Evolutionary conservation across 2,113 vertebrate genomes (phyloP), one percentile per base, ranked within the genome.

Genomic region (Brachypodius melanocephalos): DNA sequence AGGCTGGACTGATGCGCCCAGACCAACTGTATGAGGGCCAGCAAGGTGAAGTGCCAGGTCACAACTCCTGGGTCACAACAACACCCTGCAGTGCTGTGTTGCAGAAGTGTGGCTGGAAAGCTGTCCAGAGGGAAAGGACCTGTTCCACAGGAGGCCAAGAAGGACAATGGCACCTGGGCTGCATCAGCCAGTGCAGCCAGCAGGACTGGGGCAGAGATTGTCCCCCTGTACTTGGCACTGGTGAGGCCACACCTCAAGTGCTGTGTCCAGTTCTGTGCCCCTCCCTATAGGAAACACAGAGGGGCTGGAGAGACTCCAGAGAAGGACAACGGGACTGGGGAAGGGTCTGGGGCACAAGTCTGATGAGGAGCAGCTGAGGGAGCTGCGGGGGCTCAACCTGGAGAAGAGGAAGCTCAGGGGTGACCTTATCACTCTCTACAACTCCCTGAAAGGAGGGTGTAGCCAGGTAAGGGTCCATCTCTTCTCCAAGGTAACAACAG

Each of bases 261-360:
- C n/a, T 52, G n/a, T 34, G 54, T 21, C 3, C 5, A 40, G n/a
- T 15, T 54, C 52, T 75, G n/a, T 2, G 54, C 17, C n/a, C 1
- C 13, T 46, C 28, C 10, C 24, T 46, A 18, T 4, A 9, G 12
- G 20, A 61, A 21, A 40, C 46, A 18, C 1, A 6, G 46, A 75
- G 78, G 20, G 6, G 29, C 45, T 81, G n/a, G 16, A 52, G 38
- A 17, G 8, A 14, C 8, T 61, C 29, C 62, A 75, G 58, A 59
- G 52, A 38, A 24, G 45, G 46, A 2, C n/a, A 67, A 0, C 0
- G 0, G 29, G 29, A 20, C 46, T 61, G 61, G 4, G 9, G 11
- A 61, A 75, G 20, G 18, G 11, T 4, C 52, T 67, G 86, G 29
- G 16, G 14, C 61, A 40, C 24, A 40, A 15, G 14, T 21, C n/a